A percentile compares a stretch with the other conserved stretches of the same genome.
Evolutionary conservation across 2,113 vertebrate genomes (phyloP).

Genomic region (Hippocampus mohnikei): DNA sequence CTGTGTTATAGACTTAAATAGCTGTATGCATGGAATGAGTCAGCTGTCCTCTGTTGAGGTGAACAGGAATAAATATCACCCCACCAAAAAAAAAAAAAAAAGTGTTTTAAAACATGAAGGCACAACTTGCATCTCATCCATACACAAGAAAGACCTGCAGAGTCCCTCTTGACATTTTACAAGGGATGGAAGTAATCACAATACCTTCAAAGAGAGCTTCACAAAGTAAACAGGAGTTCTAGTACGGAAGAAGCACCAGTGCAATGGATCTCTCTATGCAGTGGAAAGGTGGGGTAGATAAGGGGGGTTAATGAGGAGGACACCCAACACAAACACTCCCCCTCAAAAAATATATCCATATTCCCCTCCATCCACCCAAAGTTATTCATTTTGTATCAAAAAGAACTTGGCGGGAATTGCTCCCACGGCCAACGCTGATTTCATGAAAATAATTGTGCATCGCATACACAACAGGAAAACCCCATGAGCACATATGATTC

Average conservation of each 20-base stretch:
- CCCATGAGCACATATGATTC: neutral
- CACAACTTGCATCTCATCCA: slow-evolving; percentile 20
- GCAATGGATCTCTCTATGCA: neutral
- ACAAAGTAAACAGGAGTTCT: neutral
- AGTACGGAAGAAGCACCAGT: neutral
- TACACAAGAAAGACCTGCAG: neutral
- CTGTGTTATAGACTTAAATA: neutral
- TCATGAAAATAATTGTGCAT: neutral
- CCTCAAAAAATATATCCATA: neutral
- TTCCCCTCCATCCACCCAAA: neutral
- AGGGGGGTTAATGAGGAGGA: neutral
- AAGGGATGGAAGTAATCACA: slow-evolving; percentile 7
- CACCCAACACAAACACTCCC: neutral
- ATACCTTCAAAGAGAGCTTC: neutral
- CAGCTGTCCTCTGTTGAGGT: neutral
- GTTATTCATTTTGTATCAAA: neutral
- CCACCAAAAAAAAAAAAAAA: neutral
- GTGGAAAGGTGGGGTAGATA: neutral
- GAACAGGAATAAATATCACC: neutral
- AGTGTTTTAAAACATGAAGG: slow-evolving; percentile 30
- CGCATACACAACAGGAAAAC: neutral
- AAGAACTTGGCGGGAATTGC: neutral
- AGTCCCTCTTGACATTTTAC: slow-evolving; percentile 15
- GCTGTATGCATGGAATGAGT: neutral
- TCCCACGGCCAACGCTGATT: neutral